Evolutionary conservation across 2,113 vertebrate species (phyloP), one percentile per base, ranked within the genome.

Genomic region (Notothenia rossii): DNA sequence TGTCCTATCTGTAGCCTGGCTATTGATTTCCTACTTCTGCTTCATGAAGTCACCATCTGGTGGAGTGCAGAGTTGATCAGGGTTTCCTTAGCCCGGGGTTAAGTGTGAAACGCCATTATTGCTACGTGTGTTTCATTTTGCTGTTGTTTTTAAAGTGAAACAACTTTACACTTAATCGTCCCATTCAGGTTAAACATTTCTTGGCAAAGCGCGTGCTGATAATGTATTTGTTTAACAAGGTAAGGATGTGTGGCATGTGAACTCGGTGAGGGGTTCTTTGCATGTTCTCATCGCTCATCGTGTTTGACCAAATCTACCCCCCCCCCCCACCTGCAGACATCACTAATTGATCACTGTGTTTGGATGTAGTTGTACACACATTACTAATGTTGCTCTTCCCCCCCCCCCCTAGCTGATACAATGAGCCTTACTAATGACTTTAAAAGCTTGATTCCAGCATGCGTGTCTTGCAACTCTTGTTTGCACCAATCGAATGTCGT

Each of bases 191-290:
- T 75, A 98, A 97, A 96, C 92, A 40, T 89, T 99, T 98, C 90
- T 91, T 99, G 93, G 95, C 95, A 83, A 98, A 95, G 93, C 95
- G 98, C 75, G 96, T 94, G 48, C 92, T 99, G 95, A 95, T 99
- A 89, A 96, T 97, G 95, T 99, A 99, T 95, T 96, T 98, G 89
- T 98, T 99, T 94, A 98, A 96, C 91, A 99, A 99, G 97, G 98
- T 99, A 96, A 97, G 95, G 18, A 33, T 61, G 73, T 74, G 50
- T 77, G 58, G 71, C 56, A 66, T 84, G 80, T 63, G 33, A 75
- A 60, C 50, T 29, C 51, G 20, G 50, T 18, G 63, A 79, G 56
- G 54, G n/a, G 12, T 73, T 76, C 49, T 43, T 77, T 77, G 88
- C 81, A 87, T 83, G 85, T 43, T 75, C 17, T 66, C 40, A 7